phyloP scores from a whole-genome alignment of 2,888 invertebrate species.

The Exocentrus adspersus region DNA sequence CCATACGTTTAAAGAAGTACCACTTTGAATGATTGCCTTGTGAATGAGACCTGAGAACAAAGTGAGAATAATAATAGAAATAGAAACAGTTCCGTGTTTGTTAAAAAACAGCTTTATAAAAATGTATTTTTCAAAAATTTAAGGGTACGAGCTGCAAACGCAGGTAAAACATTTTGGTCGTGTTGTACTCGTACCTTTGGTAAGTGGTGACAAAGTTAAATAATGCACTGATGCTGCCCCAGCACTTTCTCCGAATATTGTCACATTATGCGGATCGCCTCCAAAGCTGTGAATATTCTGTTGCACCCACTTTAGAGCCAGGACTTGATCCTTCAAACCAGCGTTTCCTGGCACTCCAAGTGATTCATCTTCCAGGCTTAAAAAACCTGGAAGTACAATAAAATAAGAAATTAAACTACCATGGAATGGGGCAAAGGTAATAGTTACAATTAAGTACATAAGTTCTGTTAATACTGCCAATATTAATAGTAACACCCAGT shows the following conservation, averaged over 20 bases:
- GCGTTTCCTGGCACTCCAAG: constrained; percentile 67
- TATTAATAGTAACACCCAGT: too few species aligned
- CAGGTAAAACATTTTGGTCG: background rate
- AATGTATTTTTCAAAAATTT: too few species aligned
- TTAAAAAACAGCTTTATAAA: too few species aligned
- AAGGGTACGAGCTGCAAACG: background rate
- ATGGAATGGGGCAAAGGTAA: too few species aligned
- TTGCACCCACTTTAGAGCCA: constrained; percentile 67
- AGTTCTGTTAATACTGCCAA: too few species aligned
- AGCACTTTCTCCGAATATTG: constrained; percentile 68
- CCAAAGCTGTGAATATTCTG: constrained; percentile 65
- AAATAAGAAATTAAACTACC: too few species aligned
- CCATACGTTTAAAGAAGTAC: constrained; percentile 53
- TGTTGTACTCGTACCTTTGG: constrained; percentile 53
- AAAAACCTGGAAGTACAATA: constrained; percentile 61
- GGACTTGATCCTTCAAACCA: constrained; percentile 66
- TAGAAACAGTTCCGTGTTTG: too few species aligned
- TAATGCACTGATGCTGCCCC: constrained; percentile 66
- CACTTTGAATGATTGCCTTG: constrained; percentile 57
- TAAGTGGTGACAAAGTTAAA: constrained; percentile 64
- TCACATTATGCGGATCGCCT: constrained; percentile 67
- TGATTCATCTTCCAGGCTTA: constrained; percentile 64
- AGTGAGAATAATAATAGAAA: too few species aligned
- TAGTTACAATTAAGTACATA: too few species aligned
- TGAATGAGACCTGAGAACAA: constrained; percentile 52